These are phyloP conservation scores for Champsocephalus esox DNA, from an alignment of 2,797 vertebrate species.

Conservation along the genomic window DNA sequence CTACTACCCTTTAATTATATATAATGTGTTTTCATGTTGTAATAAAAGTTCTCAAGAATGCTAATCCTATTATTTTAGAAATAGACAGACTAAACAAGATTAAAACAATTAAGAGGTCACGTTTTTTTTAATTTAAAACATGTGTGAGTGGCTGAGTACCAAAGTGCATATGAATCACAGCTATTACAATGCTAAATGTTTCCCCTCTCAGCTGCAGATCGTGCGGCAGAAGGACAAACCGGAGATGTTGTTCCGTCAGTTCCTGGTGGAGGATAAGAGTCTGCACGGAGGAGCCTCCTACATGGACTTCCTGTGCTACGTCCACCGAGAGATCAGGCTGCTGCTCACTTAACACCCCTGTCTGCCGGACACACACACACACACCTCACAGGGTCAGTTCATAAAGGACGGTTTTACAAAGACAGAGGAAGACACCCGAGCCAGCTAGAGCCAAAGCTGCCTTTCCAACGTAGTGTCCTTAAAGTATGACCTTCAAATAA, in stretches of 20 bases:
- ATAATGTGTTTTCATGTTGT: neutral
- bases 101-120: too few species aligned
- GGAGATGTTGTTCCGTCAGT: conserved; percentile 92
- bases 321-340: conserved; percentile 95
- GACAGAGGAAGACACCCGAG: conserved; percentile 28
- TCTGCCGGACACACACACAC: conserved; percentile 43
- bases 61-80: neutral
- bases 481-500: conserved; percentile 62
- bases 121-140: neutral
- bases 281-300: conserved; percentile 93
- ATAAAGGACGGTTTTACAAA: conserved; percentile 26
- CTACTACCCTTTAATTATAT: too few species aligned
- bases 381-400: conserved; percentile 43
- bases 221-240: conserved; percentile 93
- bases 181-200: neutral
- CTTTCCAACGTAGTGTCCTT: conserved; percentile 51
- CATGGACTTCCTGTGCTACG: conserved; percentile 94
- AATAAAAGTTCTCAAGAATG: neutral
- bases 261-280: conserved; percentile 95
- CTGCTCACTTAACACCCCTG: conserved; percentile 89
- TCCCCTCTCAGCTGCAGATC: conserved; percentile 86
- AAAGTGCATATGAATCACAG: neutral
- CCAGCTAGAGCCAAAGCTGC: conserved; percentile 64
- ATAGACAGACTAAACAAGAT: neutral
- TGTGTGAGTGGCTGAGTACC: neutral